phyloP scores from a whole-genome alignment of 2,797 vertebrate species.

The Tapirus indicus region DNA sequence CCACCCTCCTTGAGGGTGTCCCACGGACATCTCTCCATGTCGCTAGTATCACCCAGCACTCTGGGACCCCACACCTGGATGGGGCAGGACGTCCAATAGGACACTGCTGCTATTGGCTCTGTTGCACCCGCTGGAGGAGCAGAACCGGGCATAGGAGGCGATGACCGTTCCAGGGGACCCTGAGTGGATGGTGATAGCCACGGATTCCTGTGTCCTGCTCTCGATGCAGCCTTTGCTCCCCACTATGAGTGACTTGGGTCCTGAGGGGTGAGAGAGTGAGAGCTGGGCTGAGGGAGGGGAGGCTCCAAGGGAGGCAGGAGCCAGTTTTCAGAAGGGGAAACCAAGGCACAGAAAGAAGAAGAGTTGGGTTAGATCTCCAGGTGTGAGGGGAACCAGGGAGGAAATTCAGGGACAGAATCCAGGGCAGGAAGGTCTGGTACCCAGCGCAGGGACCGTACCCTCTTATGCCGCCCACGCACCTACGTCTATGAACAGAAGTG shows the following conservation, averaged over 20 bases:
- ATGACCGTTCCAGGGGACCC: not conserved
- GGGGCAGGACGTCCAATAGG: conserved; percentile 28
- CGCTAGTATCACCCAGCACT: no score
- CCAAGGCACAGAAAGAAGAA: not conserved
- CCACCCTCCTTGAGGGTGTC: not conserved
- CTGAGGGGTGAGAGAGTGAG: conserved; percentile 6
- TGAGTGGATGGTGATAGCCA: rapidly evolving
- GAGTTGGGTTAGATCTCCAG: not conserved
- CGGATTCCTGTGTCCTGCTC: rapidly evolving
- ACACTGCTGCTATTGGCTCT: not conserved
- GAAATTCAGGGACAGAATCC: not conserved
- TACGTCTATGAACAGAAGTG: conserved; percentile 62
- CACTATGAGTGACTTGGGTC: not conserved
- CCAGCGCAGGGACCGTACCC: rapidly evolving
- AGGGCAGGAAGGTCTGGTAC: not conserved
- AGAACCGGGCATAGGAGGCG: conserved; percentile 56
- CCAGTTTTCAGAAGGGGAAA: not conserved
- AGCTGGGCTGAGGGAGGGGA: not conserved
- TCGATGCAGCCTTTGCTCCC: conserved; percentile 63
- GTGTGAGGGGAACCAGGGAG: not conserved
- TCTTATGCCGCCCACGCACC: not conserved
- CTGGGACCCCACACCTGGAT: not conserved
- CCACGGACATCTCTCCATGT: not conserved
- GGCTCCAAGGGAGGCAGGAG: rapidly evolving
- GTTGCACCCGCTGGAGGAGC: conserved; percentile 64